phyloP scores from a whole-genome alignment of 2,797 vertebrate genomes.

The Bradypus variegatus region DNA sequence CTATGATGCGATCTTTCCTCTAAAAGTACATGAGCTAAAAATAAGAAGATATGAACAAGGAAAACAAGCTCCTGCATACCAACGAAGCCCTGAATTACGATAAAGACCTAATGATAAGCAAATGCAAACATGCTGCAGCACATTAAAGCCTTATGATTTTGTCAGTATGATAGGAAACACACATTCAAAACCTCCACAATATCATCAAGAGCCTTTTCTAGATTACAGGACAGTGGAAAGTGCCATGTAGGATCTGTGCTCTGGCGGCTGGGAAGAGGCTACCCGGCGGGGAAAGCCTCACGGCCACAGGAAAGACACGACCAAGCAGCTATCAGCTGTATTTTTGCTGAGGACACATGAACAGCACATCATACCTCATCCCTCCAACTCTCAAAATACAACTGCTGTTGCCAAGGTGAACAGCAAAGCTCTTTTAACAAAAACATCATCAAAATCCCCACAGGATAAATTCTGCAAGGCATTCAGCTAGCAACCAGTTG shows the following conservation, averaged over 20 bases:
- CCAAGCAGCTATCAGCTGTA: not conserved
- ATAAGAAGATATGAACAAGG: not conserved
- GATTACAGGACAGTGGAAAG: not conserved
- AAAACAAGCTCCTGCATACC: not conserved
- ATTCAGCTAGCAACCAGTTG: not conserved
- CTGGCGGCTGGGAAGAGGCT: not conserved
- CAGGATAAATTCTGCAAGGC: not conserved
- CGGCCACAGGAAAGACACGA: not conserved
- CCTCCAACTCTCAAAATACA: not conserved
- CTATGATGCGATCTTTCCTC: not conserved
- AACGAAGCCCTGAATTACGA: not conserved
- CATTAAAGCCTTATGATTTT: not conserved
- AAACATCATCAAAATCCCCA: not conserved
- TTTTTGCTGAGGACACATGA: not conserved
- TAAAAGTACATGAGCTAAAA: not conserved
- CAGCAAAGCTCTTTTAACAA: not conserved
- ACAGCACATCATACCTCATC: not conserved
- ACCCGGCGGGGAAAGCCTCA: not conserved
- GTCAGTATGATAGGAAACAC: not conserved
- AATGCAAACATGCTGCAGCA: not conserved
- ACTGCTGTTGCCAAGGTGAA: not conserved
- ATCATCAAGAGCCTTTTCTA: not conserved
- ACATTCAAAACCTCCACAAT: not conserved
- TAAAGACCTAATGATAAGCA: not conserved
- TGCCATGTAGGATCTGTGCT: not conserved